Base-by-base conservation (phyloP, 2,113 vertebrate species). In the Cisticola juncidis region DNA sequence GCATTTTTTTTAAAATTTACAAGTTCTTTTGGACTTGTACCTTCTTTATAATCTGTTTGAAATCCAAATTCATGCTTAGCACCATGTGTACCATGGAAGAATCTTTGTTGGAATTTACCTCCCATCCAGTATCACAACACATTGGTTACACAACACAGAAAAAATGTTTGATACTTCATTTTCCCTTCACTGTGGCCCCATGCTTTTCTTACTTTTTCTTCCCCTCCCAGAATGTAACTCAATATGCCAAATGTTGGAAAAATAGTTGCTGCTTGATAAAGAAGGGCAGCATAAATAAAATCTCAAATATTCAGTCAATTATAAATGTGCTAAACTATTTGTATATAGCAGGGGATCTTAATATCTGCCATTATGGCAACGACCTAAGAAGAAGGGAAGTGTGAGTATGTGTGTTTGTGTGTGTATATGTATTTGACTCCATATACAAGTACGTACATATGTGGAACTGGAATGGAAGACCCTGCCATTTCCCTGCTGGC, bases 31-130 rank as follows among this genome's bases (percentile, higher is more conserved):
- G 81, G 96, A 82, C 71, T 96, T 95, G 58, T 95, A 92, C 64
- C 24, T 97, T 95, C 95, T 95, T 96, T 94, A 89, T 97, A 95
- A 95, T 96, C 94, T 68, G 51, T 58, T 86, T 82, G n/a, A 87
- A 93, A 66, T 62, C 64, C 60, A 61, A 94, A 68, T 77, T 65
- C 51, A 92, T 79, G 53, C 69, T 93, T 93, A 96, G 84, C 71
- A 74, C 62, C 71, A 44, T 58, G 81, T 92, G 86, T 93, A 70
- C 61, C 66, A 57, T 85, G 60, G 91, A 89, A 90, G 70, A 88
- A 79, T 92, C 88, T 93, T 89, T 76, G 58, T 21, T 81, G 93
- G 91, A 89, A 86, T 94, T 97, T 96, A 88, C 66, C 97, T 97
- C 89, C 50, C 35, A 88, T 95, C 81, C 85, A 97, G 26, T 86